Evolutionary conservation across 1,140 invertebrate species (phyloP).

Genomic region (Megathymus violae): DNA sequence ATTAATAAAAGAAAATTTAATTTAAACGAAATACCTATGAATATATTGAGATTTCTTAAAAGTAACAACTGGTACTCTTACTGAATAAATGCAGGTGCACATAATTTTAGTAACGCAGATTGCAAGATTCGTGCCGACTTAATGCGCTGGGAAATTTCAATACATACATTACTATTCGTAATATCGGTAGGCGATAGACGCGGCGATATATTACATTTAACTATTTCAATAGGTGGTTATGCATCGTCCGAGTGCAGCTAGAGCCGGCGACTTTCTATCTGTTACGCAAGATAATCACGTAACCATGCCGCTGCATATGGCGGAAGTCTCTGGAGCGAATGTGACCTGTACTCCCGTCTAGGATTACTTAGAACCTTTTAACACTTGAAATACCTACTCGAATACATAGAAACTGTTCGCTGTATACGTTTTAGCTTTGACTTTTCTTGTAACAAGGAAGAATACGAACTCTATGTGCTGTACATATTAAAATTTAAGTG

Average conservation of each 20-base stretch:
- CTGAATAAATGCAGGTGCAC: no score
- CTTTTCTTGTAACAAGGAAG: not conserved
- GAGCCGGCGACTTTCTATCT: slow-evolving; percentile 77
- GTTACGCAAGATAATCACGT: slow-evolving; percentile 81
- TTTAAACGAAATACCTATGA: no score
- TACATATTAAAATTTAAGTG: not conserved
- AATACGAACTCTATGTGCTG: not conserved
- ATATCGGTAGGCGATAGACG: slow-evolving; percentile 52
- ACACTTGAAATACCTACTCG: slow-evolving; percentile 11
- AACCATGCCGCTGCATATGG: slow-evolving; percentile 73
- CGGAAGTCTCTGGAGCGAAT: slow-evolving; percentile 77
- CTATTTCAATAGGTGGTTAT: slow-evolving; percentile 67
- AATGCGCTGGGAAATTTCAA: slow-evolving; percentile 28
- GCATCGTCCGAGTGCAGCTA: slow-evolving; percentile 73
- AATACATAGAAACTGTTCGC: slow-evolving; percentile 1
- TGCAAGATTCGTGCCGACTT: slow-evolving; percentile 10
- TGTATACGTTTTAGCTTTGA: not conserved
- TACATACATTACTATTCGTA: slow-evolving; percentile 43
- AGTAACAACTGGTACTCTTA: no score
- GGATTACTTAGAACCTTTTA: slow-evolving; percentile 33
- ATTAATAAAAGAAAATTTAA: no score
- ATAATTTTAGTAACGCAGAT: not conserved
- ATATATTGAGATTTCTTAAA: no score
- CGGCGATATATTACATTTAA: slow-evolving; percentile 55
- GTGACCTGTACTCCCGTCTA: slow-evolving; percentile 55